These are phyloP conservation scores for Lycia hirtaria DNA, from an alignment of 2,888 invertebrate species.

Conservation along the genomic window DNA sequence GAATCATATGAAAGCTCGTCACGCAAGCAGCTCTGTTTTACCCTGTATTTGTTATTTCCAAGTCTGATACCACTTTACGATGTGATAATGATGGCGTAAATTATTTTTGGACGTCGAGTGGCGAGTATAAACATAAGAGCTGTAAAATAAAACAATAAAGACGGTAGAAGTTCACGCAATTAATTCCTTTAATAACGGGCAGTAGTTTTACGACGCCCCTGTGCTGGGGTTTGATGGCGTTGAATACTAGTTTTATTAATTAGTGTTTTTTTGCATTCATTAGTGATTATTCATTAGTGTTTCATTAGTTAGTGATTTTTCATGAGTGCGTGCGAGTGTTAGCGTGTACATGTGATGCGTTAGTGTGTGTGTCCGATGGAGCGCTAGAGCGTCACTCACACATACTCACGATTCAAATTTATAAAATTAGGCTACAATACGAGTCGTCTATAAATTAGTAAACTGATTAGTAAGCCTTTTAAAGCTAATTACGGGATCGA, in stretches of 20 bases:
- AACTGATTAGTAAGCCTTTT: too few relatives aligned
- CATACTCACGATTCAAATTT: too few relatives aligned
- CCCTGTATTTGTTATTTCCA: conserved; percentile 42
- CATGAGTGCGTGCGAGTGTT: too few relatives aligned
- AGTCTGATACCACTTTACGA: conserved; percentile 43
- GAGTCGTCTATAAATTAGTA: too few relatives aligned
- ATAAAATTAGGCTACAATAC: too few relatives aligned
- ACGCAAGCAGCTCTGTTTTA: conserved; percentile 37
- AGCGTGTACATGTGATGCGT: too few relatives aligned
- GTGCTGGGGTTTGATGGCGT: conserved; percentile 4
- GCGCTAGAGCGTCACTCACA: too few relatives aligned
- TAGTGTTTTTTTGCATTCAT: too few relatives aligned
- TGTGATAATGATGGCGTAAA: conserved; percentile 46
- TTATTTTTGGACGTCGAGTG: conserved; percentile 43
- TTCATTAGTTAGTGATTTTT: too few relatives aligned
- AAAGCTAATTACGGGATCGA: too few relatives aligned
- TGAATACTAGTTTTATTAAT: background rate
- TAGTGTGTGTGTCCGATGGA: too few relatives aligned
- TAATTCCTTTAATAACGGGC: conserved; percentile 30
- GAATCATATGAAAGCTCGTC: conserved; percentile 35
- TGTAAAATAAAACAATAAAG: conserved; percentile 47
- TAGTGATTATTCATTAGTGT: too few relatives aligned
- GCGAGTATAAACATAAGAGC: conserved; percentile 32
- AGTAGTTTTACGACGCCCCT: conserved; percentile 20
- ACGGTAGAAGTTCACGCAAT: conserved; percentile 42